Conservation (phyloP, 2,797 vertebrate genomes). For the Sebastes itinus region DNA sequence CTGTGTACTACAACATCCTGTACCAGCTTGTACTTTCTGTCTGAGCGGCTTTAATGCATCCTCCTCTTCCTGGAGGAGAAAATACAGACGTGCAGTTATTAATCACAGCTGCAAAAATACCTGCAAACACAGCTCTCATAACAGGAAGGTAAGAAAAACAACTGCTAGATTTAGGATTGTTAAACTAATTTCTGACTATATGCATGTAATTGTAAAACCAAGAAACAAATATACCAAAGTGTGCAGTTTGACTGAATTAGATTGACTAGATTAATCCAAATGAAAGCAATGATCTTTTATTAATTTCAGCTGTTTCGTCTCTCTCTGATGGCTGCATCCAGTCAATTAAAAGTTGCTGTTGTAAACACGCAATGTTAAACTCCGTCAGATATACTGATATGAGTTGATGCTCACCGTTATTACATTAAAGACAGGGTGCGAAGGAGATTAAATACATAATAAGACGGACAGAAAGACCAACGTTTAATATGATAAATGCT, state of each 20-base stretch:
- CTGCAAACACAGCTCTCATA: constrained; percentile 28
- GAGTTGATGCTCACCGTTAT: too few relatives aligned
- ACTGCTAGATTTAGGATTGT: background rate
- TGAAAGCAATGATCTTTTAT: constrained; percentile 2
- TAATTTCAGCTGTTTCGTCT: constrained; percentile 1
- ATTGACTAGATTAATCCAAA: background rate
- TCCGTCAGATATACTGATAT: background rate
- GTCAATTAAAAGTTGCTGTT: constrained; percentile 1
- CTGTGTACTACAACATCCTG: constrained; percentile 59
- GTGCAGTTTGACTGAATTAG: background rate
- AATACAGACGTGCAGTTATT: background rate
- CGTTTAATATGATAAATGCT: background rate
- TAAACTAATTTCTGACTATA: background rate
- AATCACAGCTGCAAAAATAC: constrained; percentile 51
- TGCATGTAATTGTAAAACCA: background rate
- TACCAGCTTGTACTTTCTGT: constrained; percentile 9
- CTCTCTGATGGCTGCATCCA: constrained; percentile 3
- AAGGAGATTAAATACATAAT: too few relatives aligned
- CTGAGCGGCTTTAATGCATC: constrained; percentile 20
- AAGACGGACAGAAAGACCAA: too few relatives aligned
- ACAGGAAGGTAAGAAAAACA: constrained; percentile 23
- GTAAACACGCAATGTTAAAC: background rate
- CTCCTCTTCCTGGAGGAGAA: constrained; percentile 28
- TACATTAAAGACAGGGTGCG: too few relatives aligned
- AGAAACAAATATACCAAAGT: background rate